Evolutionary conservation across 2,888 invertebrate genomes (phyloP).

Genomic region (Drosophila demipolita): DNA sequence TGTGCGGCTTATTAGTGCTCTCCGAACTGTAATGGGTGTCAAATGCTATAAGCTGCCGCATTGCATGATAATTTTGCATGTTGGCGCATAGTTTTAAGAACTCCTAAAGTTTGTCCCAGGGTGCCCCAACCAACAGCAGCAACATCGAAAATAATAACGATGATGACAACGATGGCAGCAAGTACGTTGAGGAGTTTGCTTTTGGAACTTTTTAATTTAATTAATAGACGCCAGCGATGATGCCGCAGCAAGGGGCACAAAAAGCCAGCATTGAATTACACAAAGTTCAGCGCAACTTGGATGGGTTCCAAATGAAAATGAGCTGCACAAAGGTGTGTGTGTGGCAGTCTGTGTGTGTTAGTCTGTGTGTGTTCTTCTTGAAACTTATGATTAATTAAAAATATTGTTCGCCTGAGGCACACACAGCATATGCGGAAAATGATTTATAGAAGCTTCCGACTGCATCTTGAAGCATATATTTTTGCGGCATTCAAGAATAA

Average conservation of each 20-base stretch:
- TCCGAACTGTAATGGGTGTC: constrained; percentile 39
- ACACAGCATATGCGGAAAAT: constrained; percentile 26
- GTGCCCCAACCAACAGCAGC: constrained; percentile 11
- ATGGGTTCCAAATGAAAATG: constrained; percentile 46
- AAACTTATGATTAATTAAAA: constrained; percentile 79
- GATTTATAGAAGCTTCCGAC: constrained; percentile 41
- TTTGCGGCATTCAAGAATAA: constrained; percentile 22
- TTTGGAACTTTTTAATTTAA: constrained; percentile 78
- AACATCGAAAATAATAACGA: not conserved
- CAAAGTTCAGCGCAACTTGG: constrained; percentile 50
- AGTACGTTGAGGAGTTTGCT: constrained; percentile 39
- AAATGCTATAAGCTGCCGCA: constrained; percentile 46
- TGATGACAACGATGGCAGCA: constrained; percentile 18
- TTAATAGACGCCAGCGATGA: constrained; percentile 71
- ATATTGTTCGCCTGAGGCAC: constrained; percentile 32
- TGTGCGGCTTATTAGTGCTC: not conserved
- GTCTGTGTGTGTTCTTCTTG: constrained; percentile 40
- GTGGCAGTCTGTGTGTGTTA: constrained; percentile 1
- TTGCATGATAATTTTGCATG: constrained; percentile 62
- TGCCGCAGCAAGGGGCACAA: constrained; percentile 41
- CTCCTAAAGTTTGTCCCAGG: constrained; percentile 29
- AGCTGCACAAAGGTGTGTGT: constrained; percentile 33
- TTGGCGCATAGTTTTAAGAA: constrained; percentile 65
- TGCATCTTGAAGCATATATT: constrained; percentile 20
- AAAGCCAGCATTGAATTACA: constrained; percentile 64